Conservation (phyloP, 2,888 invertebrate species). For the Baronia brevicornis region DNA sequence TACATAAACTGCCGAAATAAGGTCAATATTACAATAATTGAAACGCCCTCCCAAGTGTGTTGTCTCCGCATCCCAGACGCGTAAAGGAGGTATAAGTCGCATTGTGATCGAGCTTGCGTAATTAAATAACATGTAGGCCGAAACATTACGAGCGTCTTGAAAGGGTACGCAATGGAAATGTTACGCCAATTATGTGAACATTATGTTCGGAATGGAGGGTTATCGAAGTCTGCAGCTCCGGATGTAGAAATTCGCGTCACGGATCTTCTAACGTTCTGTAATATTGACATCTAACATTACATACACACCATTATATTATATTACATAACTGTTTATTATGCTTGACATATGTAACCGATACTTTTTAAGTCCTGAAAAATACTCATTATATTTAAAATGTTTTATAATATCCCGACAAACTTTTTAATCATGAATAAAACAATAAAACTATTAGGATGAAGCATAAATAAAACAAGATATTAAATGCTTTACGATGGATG, state of each 20-base stretch:
- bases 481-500: no score
- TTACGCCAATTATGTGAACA: constrained; percentile 74
- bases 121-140: constrained; percentile 74
- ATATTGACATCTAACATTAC: no score
- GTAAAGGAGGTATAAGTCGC: constrained; percentile 60
- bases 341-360: no score
- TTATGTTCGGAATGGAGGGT: constrained; percentile 69
- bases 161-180: constrained; percentile 72
- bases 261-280: constrained; percentile 7
- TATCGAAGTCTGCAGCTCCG: constrained; percentile 49
- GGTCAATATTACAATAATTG: constrained; percentile 22
- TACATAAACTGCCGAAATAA: no score
- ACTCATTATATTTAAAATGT: no score
- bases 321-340: no score
- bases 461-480: no score
- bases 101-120: constrained; percentile 71
- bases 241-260: constrained; percentile 6
- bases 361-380: no score
- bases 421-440: no score
- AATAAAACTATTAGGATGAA: no score
- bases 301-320: no score
- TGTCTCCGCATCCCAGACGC: constrained; percentile 31
- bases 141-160: constrained; percentile 69
- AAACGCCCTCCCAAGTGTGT: constrained; percentile 28
- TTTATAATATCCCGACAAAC: no score